Base-by-base conservation (phyloP, 2,113 vertebrate species). In the Toxostoma redivivum region DNA sequence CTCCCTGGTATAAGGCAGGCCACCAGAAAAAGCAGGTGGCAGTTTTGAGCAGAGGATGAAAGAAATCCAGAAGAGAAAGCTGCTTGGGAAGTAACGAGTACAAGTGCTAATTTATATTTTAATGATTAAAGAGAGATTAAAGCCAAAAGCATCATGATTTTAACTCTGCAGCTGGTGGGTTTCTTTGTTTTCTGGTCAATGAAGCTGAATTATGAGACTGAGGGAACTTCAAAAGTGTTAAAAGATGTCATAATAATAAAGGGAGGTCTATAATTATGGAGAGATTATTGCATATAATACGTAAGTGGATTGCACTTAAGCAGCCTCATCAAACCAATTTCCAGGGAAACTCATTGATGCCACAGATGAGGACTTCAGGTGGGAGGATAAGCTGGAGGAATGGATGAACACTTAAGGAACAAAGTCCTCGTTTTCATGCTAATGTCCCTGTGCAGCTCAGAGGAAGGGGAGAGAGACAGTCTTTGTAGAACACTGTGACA, bases 101-200 rank as follows among this genome's bases (percentile, higher is more conserved):
- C 88, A 96, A 97, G 86, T 45, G 76, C 83, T 96, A 96, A 97
- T 98, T 97, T 98, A 94, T 97, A 96, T 97, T 97, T 98, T 96
- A 97, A 85, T 91, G 45, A 91, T 97, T 97, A 96, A 96, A 96
- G 88, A 97, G 96, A 97, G 88, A 97, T 94, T 97, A 97, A 97
- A 97, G 72, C 81, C 95, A 97, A 95, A 28, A 81, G 92, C 88
- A 91, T 74, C 94, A 64, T 40, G 90, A 95, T 97, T 97, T 97
- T 97, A 97, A 96, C 70, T 95, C 86, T 95, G 91, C 88, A 95
- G 73, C 95, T 96, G 92, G 88, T 90, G 86, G 50, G 72, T 78
- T 89, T 94, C 95, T 98, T 97, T 97, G 96, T 97, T 96, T 97
- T 84, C 89, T 83, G 96, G 90, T 94, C 95, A 97, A 95, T 86